Base-by-base conservation (phyloP, 2,113 vertebrate species). In the Anser brachyrhynchus region DNA sequence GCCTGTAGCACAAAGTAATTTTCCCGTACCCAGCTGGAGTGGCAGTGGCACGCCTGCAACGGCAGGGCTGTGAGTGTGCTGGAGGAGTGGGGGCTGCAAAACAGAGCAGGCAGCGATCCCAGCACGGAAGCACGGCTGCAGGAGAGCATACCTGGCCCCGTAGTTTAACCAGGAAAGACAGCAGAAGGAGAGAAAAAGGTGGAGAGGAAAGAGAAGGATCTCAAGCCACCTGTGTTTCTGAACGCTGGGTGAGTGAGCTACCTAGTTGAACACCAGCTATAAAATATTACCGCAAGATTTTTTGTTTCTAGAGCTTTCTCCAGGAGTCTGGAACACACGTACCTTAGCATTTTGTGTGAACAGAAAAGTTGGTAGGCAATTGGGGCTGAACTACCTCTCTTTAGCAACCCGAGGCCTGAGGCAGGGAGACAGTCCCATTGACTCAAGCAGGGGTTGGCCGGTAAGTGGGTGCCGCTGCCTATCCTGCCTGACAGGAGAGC, bases 391-490 rank as follows among this genome's bases (percentile, higher is more conserved):
- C 41, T 54, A 35, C 39, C 64, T 90, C 72, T 51, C 28, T 67
- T 70, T 71, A 78, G 71, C 57, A 85, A 43, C 62, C 6, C 76
- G 84, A 75, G 62, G 54, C 67, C 78, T 1, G 0, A 51, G 55
- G 67, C 67, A 76, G 64, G 59, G 74, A 73, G 12, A 62, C 23
- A 55, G 41, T 70, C n/a, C 69, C 28, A 19, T 0, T 35, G 73
- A 84, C 43, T 80, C 33, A 61, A 71, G 5, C 9, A n/a, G 64
- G 64, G 52, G n/a, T 4, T 62, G 6, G 1, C 16, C 75, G 14
- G 0, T 15, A 26, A 35, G n/a, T 9, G 44, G 0, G 0, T 65
- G 51, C 35, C 0, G 0, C 71, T 70, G n/a, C 29, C 28, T 66
- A 37, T 85, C n/a, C 58, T 46, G 37, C 8, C 3, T 7, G 41